Evolutionary conservation across 2,113 vertebrate species (phyloP).

Genomic region (Oryzias celebensis): DNA sequence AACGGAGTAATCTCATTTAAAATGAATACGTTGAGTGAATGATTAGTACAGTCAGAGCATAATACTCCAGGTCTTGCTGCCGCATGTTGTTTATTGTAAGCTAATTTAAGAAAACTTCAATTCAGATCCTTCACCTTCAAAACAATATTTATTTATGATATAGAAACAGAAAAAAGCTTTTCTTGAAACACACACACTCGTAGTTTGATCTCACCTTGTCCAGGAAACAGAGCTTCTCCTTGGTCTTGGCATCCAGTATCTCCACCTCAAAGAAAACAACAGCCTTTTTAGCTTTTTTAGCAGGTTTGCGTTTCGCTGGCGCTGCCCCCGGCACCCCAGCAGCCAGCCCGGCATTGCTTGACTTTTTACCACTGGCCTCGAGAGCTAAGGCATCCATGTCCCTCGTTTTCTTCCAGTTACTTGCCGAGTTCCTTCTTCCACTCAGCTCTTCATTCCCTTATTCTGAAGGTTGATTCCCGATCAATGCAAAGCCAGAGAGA

Average conservation of each 20-base stretch:
- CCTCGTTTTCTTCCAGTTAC: slow-evolving; percentile 49
- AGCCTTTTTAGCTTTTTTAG: slow-evolving; percentile 87
- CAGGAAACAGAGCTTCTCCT: slow-evolving; percentile 95
- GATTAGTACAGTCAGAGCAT: no score
- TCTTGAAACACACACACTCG: no score
- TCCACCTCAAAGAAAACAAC: slow-evolving; percentile 98
- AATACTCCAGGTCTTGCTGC: no score
- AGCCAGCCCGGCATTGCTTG: slow-evolving; percentile 24
- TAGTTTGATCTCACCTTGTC: slow-evolving; percentile 84
- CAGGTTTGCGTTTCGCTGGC: slow-evolving; percentile 72
- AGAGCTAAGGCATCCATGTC: slow-evolving; percentile 79
- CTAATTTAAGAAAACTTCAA: no score
- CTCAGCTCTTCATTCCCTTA: slow-evolving; percentile 19
- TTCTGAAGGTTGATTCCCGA: slow-evolving; percentile 30
- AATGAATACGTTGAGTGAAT: no score
- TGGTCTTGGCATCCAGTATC: slow-evolving; percentile 91
- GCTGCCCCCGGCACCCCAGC: neutral
- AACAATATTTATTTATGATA: no score
- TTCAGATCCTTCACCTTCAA: no score
- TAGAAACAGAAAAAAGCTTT: no score
- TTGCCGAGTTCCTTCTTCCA: slow-evolving; percentile 23
- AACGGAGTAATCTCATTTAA: no score
- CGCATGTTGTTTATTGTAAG: no score
- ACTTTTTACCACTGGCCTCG: slow-evolving; percentile 75
- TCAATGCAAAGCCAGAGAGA: slow-evolving; percentile 32